These are phyloP conservation scores for Andrena bucephala DNA, from an alignment of 2,888 invertebrate species.

Conservation along the genomic window DNA sequence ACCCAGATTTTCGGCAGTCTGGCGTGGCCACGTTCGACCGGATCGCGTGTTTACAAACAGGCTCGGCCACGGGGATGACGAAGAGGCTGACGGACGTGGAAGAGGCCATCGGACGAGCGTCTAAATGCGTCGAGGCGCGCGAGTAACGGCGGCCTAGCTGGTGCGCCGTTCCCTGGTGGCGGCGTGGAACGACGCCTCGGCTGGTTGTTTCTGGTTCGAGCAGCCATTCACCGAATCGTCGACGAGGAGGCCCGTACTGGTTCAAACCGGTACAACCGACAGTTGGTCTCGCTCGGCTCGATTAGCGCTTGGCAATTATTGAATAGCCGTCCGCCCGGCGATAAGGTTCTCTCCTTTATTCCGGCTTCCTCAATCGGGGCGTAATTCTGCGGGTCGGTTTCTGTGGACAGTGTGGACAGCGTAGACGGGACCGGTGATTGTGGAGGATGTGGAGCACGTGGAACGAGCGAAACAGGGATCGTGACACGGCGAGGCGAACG, in stretches of 20 bases:
- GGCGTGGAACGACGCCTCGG: slow-evolving; percentile 61
- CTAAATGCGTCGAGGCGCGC: slow-evolving; percentile 23
- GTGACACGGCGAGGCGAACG: too few relatives aligned
- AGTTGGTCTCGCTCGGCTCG: slow-evolving; percentile 59
- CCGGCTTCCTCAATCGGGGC: slow-evolving; percentile 50
- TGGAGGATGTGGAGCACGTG: neutral
- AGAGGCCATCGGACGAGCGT: neutral
- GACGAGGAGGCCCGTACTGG: slow-evolving; percentile 50
- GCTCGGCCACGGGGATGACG: neutral
- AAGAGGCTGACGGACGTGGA: neutral
- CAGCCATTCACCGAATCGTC: slow-evolving; percentile 72
- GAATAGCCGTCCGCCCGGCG: slow-evolving; percentile 50
- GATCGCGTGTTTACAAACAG: slow-evolving; percentile 8
- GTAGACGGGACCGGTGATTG: neutral
- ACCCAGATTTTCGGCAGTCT: neutral
- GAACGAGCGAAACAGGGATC: too few relatives aligned
- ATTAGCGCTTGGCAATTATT: slow-evolving; percentile 63
- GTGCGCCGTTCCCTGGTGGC: slow-evolving; percentile 15
- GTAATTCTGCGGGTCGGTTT: slow-evolving; percentile 30
- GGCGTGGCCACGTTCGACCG: neutral
- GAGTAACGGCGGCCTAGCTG: neutral
- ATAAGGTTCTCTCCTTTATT: slow-evolving; percentile 53
- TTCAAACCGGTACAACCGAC: slow-evolving; percentile 66
- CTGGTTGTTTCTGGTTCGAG: slow-evolving; percentile 75
- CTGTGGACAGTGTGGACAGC: neutral